phyloP scores from a whole-genome alignment of 2,888 invertebrate species.

The Onthophagus sagittarius region DNA sequence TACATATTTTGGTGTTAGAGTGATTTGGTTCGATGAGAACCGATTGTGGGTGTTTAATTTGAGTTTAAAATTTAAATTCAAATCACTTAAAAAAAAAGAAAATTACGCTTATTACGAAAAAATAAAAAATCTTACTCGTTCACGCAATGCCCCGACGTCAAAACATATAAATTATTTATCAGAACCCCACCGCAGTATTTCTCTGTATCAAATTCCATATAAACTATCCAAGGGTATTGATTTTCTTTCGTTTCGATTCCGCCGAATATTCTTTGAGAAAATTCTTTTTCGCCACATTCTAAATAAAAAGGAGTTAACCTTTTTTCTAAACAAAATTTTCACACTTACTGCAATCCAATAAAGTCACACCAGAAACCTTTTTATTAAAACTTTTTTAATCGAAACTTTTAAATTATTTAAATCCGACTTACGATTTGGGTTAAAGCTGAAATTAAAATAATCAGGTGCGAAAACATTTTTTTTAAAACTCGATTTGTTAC shows the following conservation, averaged over 20 bases:
- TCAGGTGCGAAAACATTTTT: neutral
- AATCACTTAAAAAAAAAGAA: constrained; percentile 5
- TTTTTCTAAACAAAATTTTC: neutral
- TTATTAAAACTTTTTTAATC: neutral
- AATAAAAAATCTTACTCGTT: constrained; percentile 47
- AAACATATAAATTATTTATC: constrained; percentile 54
- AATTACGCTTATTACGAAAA: neutral
- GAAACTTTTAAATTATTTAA: neutral
- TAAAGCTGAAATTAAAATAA: too few species aligned
- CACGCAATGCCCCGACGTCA: constrained; percentile 59
- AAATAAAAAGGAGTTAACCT: constrained; percentile 1
- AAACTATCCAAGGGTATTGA: constrained; percentile 56
- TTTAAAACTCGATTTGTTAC: neutral
- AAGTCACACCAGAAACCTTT: neutral
- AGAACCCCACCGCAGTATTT: constrained; percentile 57
- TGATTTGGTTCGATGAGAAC: neutral
- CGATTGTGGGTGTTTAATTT: constrained; percentile 16
- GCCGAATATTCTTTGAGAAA: constrained; percentile 52
- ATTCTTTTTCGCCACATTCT: constrained; percentile 41
- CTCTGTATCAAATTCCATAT: constrained; percentile 47
- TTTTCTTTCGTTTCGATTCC: constrained; percentile 52
- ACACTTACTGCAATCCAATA: neutral
- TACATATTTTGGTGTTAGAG: constrained; percentile 2
- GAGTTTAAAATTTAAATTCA: constrained; percentile 12
- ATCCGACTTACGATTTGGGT: too few species aligned